Percentiles rank a stretch among this genome's conserved stretches.
phyloP scores from a whole-genome alignment of 2,113 vertebrate genomes.

The Brienomyrus longianalis region DNA sequence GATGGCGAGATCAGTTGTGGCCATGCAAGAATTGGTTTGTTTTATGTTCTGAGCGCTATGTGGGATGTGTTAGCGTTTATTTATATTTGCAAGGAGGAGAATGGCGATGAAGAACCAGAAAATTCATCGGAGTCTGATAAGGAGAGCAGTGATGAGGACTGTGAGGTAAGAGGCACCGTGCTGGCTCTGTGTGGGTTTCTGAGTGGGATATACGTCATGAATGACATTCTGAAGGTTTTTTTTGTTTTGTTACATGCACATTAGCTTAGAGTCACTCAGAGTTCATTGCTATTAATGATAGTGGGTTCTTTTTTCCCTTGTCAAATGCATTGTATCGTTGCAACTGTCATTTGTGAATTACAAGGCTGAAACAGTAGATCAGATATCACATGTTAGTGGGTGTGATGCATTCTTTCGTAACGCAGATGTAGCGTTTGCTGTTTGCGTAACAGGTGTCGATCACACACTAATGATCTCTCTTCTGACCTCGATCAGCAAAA shows the following conservation, averaged over 20 bases:
- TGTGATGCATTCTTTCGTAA: background rate
- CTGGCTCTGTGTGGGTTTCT: background rate
- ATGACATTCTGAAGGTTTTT: background rate
- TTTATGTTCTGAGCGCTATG: background rate
- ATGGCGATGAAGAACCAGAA: slow-evolving; percentile 46
- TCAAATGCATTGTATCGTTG: background rate
- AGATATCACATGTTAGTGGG: background rate
- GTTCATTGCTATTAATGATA: background rate
- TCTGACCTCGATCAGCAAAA: slow-evolving; percentile 39
- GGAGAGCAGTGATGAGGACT: slow-evolving; percentile 65
- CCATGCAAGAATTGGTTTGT: background rate
- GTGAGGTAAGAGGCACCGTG: slow-evolving; percentile 39
- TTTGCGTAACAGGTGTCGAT: background rate
- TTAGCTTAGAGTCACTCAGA: background rate
- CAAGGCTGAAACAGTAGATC: background rate
- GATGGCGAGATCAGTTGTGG: background rate
- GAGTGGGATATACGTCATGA: background rate
- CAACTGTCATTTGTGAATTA: background rate
- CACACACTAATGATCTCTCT: background rate
- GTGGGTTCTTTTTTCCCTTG: background rate
- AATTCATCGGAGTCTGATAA: slow-evolving; percentile 53
- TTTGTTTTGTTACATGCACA: background rate
- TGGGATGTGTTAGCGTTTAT: background rate
- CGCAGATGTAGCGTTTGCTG: background rate
- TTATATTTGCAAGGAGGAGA: slow-evolving; percentile 50